Conservation (phyloP, 2,113 vertebrate species). For the Fregetta grallaria region DNA sequence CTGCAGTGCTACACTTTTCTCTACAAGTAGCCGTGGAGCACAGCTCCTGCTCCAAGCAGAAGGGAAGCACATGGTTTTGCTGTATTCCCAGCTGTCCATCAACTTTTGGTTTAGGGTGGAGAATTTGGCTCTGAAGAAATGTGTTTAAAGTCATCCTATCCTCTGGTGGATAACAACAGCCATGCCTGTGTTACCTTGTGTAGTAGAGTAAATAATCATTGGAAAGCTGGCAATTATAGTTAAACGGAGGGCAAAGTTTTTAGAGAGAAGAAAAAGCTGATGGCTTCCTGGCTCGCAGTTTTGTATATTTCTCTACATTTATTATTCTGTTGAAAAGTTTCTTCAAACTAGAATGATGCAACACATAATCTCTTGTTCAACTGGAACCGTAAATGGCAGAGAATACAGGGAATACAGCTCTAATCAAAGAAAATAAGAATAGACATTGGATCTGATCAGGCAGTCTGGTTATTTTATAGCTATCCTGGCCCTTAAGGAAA, state of each 20-base stretch:
- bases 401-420: slow-evolving; percentile 28
- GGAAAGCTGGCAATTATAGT: slow-evolving; percentile 16
- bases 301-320: slow-evolving; percentile 52
- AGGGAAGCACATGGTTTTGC: slow-evolving; percentile 32
- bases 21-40: neutral
- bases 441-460: slow-evolving; percentile 53
- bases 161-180: neutral
- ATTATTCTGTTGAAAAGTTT: slow-evolving; percentile 30
- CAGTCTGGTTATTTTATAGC: slow-evolving; percentile 73
- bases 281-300: neutral
- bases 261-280: neutral
- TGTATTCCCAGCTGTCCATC: slow-evolving; percentile 23
- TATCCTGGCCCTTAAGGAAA: slow-evolving; percentile 68
- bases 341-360: slow-evolving; percentile 22
- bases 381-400: slow-evolving; percentile 35
- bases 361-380: slow-evolving; percentile 32
- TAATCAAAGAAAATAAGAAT: slow-evolving; percentile 68
- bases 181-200: neutral
- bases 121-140: slow-evolving; percentile 27
- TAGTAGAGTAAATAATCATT: slow-evolving; percentile 47
- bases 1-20: neutral
- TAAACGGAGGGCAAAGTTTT: neutral
- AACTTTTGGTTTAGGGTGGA: neutral
- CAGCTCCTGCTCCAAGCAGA: slow-evolving; percentile 22
- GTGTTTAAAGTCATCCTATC: slow-evolving; percentile 39